Base-by-base conservation (phyloP, 1,140 invertebrate species). In the Dryas iulia region DNA sequence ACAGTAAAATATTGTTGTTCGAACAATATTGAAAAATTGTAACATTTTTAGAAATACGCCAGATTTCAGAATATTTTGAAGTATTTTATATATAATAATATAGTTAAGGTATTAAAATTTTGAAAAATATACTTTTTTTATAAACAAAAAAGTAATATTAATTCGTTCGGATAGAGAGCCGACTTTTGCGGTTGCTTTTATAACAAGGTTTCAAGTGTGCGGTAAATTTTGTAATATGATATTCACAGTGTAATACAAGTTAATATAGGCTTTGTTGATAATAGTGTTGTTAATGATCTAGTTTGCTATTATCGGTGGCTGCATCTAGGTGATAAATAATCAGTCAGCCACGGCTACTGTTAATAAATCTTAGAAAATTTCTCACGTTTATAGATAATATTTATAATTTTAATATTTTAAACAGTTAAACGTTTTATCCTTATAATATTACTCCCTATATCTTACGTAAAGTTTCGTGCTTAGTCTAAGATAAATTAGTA, bases 161-260 rank as follows among this genome's bases (percentile, higher is more conserved):
- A 31, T 21, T 59, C 6, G 6, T 21, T 47, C 14, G 1, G n/a
- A 14, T 39, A 62, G 11, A 62, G 25, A 61, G 66, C 33, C 62
- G 59, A 7, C 28, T 47, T 25, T 23, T 56, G 66, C 39, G 66
- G 66, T 69, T 69, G 11, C 24, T 58, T 18, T 52, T 53, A 61
- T 64, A 66, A 56, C 60, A 39, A 71, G 69, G 58, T 54, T 63
- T 59, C 64, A 67, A 64, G 25, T 53, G 33, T 70, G 72, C 18
- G 68, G 60, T 67, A 47, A 63, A 71, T 66, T 65, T 70, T 66
- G 63, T 59, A 59, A 69, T 63, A 57, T 26, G 26, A 68, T 71
- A 56, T 56, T 14, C 28, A 26, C 35, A n/a, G 28, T 65, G 52
- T 68, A 67, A 64, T 58, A 64, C 67, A 69, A 69, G 67, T 70